Percentiles rank a stretch among this genome's conserved stretches.
Conservation (phyloP, 2,113 vertebrate species). For the Notechis scutatus region DNA sequence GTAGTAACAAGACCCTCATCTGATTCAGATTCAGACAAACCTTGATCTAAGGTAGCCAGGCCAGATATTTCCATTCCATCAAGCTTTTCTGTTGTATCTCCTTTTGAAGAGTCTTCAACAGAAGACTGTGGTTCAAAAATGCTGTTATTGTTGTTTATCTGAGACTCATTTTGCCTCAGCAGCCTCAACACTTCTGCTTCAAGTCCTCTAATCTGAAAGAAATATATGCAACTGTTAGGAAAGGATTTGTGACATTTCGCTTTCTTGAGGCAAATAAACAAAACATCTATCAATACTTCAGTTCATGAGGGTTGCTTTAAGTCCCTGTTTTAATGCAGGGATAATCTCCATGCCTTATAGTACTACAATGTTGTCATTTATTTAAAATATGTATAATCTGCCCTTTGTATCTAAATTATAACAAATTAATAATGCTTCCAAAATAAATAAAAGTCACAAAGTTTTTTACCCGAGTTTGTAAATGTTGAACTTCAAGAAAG, state of each 20-base stretch:
- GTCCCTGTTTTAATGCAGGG: background rate
- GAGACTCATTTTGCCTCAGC: conserved; percentile 92
- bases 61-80: conserved; percentile 70
- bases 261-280: background rate
- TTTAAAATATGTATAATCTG: background rate
- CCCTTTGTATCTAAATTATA: background rate
- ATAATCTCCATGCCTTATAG: background rate
- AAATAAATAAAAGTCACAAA: background rate
- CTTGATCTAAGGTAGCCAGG: conserved; percentile 73
- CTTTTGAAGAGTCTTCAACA: conserved; percentile 68
- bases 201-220: conserved; percentile 83
- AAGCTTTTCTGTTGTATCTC: conserved; percentile 68
- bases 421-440: background rate
- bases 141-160: conserved; percentile 97
- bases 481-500: conserved; percentile 87
- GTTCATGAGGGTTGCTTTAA: background rate
- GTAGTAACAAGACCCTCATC: background rate
- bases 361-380: background rate
- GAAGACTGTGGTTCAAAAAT: conserved; percentile 79
- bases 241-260: rapidly evolving
- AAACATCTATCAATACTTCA: background rate
- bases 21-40: conserved; percentile 68
- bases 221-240: conserved; percentile 15
- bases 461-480: conserved; percentile 85
- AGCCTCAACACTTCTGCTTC: conserved; percentile 91